A percentile compares a stretch with the other conserved stretches of the same genome.
Evolutionary conservation across 2,888 invertebrate species (phyloP).

Genomic region (Alviniconcha strummeri): DNA sequence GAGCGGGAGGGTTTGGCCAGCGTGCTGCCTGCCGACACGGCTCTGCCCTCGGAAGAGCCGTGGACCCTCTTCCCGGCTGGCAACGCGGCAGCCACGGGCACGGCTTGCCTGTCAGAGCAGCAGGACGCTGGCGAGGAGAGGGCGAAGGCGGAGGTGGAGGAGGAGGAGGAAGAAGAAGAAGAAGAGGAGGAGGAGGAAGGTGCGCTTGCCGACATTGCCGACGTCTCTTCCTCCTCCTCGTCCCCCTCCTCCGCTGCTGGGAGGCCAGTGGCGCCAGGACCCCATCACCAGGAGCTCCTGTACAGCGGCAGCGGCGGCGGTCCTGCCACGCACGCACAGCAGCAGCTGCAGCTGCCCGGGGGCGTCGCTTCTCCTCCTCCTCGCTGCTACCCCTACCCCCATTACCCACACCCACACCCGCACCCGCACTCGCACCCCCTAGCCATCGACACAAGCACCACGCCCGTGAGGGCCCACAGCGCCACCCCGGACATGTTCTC

Average conservation of each 20-base stretch:
- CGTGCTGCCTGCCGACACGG: slow-evolving; percentile 15
- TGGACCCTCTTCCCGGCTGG: slow-evolving; percentile 32
- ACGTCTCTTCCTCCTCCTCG: neutral
- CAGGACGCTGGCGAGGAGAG: slow-evolving; percentile 29
- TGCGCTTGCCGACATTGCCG: slow-evolving; percentile 24
- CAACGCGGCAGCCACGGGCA: slow-evolving; percentile 29
- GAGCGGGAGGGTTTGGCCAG: slow-evolving; percentile 15
- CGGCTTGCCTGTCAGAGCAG: slow-evolving; percentile 22
- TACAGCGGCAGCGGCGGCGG: too few relatives aligned
- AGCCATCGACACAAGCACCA: neutral
- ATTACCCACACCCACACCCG: too few relatives aligned
- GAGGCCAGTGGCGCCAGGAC: too few relatives aligned
- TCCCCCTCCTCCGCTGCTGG: neutral
- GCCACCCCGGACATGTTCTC: slow-evolving; percentile 5
- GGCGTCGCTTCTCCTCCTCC: neutral
- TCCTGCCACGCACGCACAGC: too few relatives aligned
- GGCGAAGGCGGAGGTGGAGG: neutral
- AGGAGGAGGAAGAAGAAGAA: slow-evolving; percentile 26
- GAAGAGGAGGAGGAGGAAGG: slow-evolving; percentile 12
- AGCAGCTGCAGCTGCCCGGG: too few relatives aligned
- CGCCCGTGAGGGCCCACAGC: neutral
- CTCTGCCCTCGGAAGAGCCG: slow-evolving; percentile 11
- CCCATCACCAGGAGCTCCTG: too few relatives aligned
- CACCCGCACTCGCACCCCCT: too few relatives aligned
- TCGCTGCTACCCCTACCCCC: too few relatives aligned